Base-by-base conservation (phyloP, 1,140 invertebrate genomes). In the Drosophila leontia region DNA sequence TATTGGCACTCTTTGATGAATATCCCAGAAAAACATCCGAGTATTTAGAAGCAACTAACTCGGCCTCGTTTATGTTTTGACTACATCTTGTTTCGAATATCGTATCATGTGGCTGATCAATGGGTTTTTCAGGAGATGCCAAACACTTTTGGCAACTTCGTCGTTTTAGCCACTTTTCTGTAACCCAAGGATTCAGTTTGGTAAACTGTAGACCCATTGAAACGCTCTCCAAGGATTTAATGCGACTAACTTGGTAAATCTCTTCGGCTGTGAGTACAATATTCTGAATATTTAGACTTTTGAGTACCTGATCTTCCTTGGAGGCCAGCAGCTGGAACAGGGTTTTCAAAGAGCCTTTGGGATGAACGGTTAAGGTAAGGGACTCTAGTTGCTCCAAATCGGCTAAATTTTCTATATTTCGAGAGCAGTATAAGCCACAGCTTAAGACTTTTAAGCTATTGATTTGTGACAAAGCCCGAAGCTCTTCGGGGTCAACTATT, bases 351-450 rank as follows among this genome's bases (percentile, higher is more conserved):
- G 53, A 26, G 15, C 53, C 53, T 12, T 23, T 39, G 5, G 53
- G 53, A 56, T 56, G 53, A 3, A 56, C 53, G 19, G 53, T 37
- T 11, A 56, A 15, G 5, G 53, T 56, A 15, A 56, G 34, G 7
- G 12, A 56, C 35, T 56, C 19, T 1, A 56, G 53, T n/a, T 56
- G 53, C 5, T 39, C 39, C 1, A 56, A 1, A 13, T 26, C 19
- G 19, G 53, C 53, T 8, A 56, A 19, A 39, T 23, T 19, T 39
- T 56, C 34, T 0, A 56, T 37, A 23, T 56, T 56, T 26, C 2
- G 34, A 5, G 32, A 37, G 13, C 53, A 56, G 9, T 39, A 56
- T 23, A 56, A 12, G 3, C 53, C 53, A 13, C 19, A 39, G 17
- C 15, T 35, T 5, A 56, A 19, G 19, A 56, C 19, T 12, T 56